Evolutionary conservation across 2,888 invertebrate species (phyloP), one percentile per base, ranked within the genome.

Genomic region (Pimpla rufipes): DNA sequence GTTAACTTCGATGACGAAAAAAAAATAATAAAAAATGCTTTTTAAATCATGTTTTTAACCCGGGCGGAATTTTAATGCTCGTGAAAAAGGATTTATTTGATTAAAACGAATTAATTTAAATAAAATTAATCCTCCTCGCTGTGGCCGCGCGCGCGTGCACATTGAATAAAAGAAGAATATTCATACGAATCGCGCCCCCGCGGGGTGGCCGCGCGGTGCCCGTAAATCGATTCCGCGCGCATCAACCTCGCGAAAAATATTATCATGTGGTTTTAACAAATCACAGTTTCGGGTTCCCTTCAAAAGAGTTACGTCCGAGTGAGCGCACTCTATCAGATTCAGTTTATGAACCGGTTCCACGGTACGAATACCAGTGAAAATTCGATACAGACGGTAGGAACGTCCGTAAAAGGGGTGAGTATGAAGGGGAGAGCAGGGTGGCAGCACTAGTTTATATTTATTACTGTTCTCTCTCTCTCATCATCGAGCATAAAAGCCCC

Each of bases 401-500:
- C n/a, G n/a, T n/a, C n/a, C n/a, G n/a, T n/a, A n/a, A n/a, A n/a
- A n/a, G n/a, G n/a, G n/a, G n/a, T n/a, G n/a, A n/a, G n/a, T n/a
- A n/a, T n/a, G n/a, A n/a, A n/a, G n/a, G n/a, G n/a, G n/a, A n/a
- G n/a, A 57, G 13, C 29, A 57, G 29, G 57, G 3, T 10, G n/a
- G 57, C 23, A 29, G 29, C 57, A 29, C 6, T 57, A n/a, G 10
- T 57, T 37, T 10, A 45, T 21, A 21, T 21, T 59, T 59, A 23
- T 42, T n/a, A 45, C 45, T 11, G 40, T 29, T 75, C n/a, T 11
- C 37, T 74, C 62, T n/a, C n/a, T n/a, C n/a, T n/a, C n/a, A 62
- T 79, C 35, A 71, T 71, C 52, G 40, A 52, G 47, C 67, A 59
- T 67, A 66, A 16, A 42, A 45, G n/a, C n/a, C 29, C 47, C 79